Percentiles rank a stretch among this genome's conserved stretches.
Evolutionary conservation across 2,113 vertebrate species (phyloP).

Genomic region (Lanius collurio): DNA sequence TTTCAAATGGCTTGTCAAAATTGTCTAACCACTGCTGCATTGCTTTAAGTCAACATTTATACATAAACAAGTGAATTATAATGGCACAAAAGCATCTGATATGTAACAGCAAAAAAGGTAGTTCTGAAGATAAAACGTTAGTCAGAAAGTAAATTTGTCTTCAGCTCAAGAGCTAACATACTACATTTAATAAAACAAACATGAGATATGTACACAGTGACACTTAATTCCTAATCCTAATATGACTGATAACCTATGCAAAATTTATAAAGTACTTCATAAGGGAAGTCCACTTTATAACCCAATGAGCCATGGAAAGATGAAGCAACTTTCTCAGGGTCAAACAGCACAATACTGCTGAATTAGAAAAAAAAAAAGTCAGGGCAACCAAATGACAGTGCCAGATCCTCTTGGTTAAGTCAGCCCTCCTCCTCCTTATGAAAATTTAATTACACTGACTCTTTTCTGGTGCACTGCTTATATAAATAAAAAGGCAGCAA

Average conservation of each 20-base stretch:
- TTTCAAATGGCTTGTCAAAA: constrained; percentile 18
- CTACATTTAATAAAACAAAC: constrained; percentile 46
- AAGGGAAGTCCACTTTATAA: background rate
- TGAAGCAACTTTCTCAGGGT: constrained; percentile 8
- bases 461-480: background rate
- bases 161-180: constrained; percentile 7
- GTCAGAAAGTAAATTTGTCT: constrained; percentile 14
- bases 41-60: background rate
- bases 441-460: background rate
- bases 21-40: background rate
- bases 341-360: background rate
- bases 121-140: constrained; percentile 21
- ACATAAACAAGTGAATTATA: constrained; percentile 42
- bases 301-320: background rate
- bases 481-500: background rate
- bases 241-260: constrained; percentile 42
- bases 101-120: constrained; percentile 20
- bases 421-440: background rate
- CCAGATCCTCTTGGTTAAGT: background rate
- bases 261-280: constrained; percentile 37
- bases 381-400: background rate
- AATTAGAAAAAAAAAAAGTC: background rate
- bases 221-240: constrained; percentile 47
- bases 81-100: background rate
- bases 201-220: constrained; percentile 31